Evolutionary conservation across 1,140 invertebrate species (phyloP).

Genomic region (Popillia japonica): DNA sequence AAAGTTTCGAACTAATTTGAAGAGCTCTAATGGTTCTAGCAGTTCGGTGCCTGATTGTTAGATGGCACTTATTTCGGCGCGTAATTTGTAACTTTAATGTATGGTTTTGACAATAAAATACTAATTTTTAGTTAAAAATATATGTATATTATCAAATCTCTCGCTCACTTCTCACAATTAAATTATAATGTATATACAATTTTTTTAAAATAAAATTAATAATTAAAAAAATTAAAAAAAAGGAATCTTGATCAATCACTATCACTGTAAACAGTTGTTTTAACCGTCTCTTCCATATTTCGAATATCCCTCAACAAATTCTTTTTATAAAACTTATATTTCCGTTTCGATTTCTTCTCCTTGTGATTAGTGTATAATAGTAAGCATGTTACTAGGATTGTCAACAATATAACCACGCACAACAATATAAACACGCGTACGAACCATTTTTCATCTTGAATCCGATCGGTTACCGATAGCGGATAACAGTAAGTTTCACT

Average conservation of each 20-base stretch:
- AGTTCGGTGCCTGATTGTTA: too few relatives aligned
- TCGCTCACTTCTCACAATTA: not conserved
- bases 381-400: conserved; percentile 42
- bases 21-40: too few relatives aligned
- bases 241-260: conserved; percentile 43
- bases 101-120: too few relatives aligned
- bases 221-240: conserved; percentile 17
- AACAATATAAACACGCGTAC: conserved; percentile 53
- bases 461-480: conserved; percentile 50
- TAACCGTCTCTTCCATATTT: conserved; percentile 48
- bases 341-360: conserved; percentile 14
- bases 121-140: not conserved
- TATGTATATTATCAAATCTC: not conserved
- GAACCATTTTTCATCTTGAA: conserved; percentile 56
- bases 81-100: too few relatives aligned
- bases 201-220: not conserved
- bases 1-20: too few relatives aligned
- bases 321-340: conserved; percentile 40
- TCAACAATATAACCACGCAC: conserved; percentile 45
- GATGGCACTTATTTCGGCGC: too few relatives aligned
- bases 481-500: conserved; percentile 61
- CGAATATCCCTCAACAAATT: conserved; percentile 45
- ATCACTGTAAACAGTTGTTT: conserved; percentile 51
- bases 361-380: conserved; percentile 40
- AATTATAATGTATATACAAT: not conserved